Base-by-base conservation (phyloP, 2,113 vertebrate species). In the Ophiodon elongatus region DNA sequence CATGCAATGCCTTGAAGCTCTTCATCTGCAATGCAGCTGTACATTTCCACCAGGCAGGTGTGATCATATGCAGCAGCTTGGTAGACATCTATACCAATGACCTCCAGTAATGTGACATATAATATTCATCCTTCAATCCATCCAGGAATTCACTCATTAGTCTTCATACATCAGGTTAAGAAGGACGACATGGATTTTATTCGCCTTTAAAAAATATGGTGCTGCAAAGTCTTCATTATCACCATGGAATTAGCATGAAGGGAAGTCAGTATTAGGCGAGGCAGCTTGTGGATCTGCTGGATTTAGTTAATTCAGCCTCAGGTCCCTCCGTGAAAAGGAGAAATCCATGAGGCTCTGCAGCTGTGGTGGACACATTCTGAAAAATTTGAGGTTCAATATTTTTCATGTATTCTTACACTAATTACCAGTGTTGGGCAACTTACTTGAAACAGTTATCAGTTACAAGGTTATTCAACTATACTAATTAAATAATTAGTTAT, bases 111-210 rank as follows among this genome's bases (percentile, higher is more conserved):
- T 57, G n/a, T 76, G 57, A 66, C 59, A 73, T 67, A 77, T 62
- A 62, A 73, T 76, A 84, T 84, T 78, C 59, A 69, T 85, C 57
- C 41, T 70, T 82, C 37, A 80, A 54, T 88, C 79, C 10, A 6
- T 60, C 63, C 73, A 0, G 13, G 2, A 66, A 87, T 74, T 76
- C 45, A 27, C 13, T 73, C 43, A 23, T 79, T 59, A 66, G 50
- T 62, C 66, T 14, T 0, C 13, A 25, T 69, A 62, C 25, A 56
- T 83, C 65, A 68, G 56, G 23, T 70, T 41, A 15, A 33, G 59
- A 75, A 82, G 70, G 79, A 57, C 3, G 50, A 66, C 39, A 35
- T 19, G 13, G 85, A 85, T 86, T 79, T 85, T 21, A 21, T 88
- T 69, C 23, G 13, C 52, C 80, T 80, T 80, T 52, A 33, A 67